Base-by-base conservation (phyloP, 2,888 invertebrate species). In the Plagodis dolabraria region DNA sequence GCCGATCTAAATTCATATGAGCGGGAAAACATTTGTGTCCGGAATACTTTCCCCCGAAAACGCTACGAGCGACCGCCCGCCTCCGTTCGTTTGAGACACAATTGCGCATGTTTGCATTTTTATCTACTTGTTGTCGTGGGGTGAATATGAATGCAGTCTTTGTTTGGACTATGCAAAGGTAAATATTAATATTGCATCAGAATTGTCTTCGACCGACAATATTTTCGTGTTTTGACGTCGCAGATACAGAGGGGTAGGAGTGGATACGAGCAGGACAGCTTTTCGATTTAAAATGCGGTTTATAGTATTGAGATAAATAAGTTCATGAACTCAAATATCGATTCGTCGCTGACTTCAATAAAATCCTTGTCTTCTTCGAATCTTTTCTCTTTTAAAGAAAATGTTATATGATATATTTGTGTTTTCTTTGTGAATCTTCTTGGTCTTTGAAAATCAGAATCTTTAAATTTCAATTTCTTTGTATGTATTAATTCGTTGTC, bases 31-130 rank as follows among this genome's bases (percentile, higher is more conserved):
- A 90, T 86, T 89, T 87, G 85, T 82, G 86, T 83, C 80, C 80
- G 80, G 83, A 86, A 87, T 42, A 79, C 82, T 81, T 82, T 81
- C 75, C 73, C 74, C 73, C 70, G 71, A 72, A 40, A 77, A 79
- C 77, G 67, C 72, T 57, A 63, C 67, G 50, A 64, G 63, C 72
- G 76, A 76, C 79, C 77, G 80, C 79, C 79, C 75, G 80, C 80
- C 79, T 79, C 77, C 71, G 80, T 86, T 86, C 87, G 86, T 86
- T 83, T 83, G 87, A 86, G 89, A 87, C 87, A 86, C 86, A 89
- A 91, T 90, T 89, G 89, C 82, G 80, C 83, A 77, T 89, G 89
- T 92, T 91, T 89, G 90, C 91, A 90, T 89, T 90, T 91, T 89
- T 90, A 90, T 89, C 82, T 86, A 86, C 85, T 89, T 89, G 86